These are phyloP conservation scores for Thymelicus sylvestris DNA, from an alignment of 2,888 invertebrate genomes.

Conservation along the genomic window DNA sequence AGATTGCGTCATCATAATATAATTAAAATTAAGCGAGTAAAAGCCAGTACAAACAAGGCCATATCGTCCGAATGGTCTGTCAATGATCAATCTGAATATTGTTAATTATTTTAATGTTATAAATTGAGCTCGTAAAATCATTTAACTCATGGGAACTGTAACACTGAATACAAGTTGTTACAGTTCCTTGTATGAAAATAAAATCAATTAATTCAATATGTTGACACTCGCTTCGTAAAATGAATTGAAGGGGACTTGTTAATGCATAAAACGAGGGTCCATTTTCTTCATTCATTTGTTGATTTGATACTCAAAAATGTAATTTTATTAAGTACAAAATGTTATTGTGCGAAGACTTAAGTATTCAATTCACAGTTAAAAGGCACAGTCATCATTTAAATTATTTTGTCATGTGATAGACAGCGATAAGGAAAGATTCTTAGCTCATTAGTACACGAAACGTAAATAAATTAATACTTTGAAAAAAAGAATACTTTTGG, in stretches of 20 bases:
- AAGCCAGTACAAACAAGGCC: too few species aligned
- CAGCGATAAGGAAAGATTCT: conserved; percentile 55
- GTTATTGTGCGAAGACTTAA: not conserved
- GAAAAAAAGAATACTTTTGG: too few species aligned
- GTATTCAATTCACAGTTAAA: conserved; percentile 4
- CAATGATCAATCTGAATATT: not conserved
- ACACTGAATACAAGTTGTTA: conserved; percentile 17
- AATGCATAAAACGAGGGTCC: conserved; percentile 50
- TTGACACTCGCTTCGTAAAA: conserved; percentile 47
- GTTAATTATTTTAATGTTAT: not conserved
- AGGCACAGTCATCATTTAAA: conserved; percentile 64
- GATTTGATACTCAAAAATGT: not conserved
- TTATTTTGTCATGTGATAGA: conserved; percentile 69
- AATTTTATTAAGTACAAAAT: too few species aligned
- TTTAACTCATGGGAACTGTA: conserved; percentile 3
- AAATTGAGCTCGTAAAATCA: conserved; percentile 12
- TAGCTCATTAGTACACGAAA: not conserved
- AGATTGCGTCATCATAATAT: too few species aligned
- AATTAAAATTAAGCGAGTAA: too few species aligned
- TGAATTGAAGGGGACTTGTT: conserved; percentile 42
- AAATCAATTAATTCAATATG: conserved; percentile 62
- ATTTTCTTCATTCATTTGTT: conserved; percentile 2
- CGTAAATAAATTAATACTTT: not conserved
- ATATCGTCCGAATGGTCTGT: too few species aligned
- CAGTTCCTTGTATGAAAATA: conserved; percentile 52